Evolutionary conservation across 1,140 invertebrate species (phyloP).

Genomic region (Cyrtorhinus lividipennis): DNA sequence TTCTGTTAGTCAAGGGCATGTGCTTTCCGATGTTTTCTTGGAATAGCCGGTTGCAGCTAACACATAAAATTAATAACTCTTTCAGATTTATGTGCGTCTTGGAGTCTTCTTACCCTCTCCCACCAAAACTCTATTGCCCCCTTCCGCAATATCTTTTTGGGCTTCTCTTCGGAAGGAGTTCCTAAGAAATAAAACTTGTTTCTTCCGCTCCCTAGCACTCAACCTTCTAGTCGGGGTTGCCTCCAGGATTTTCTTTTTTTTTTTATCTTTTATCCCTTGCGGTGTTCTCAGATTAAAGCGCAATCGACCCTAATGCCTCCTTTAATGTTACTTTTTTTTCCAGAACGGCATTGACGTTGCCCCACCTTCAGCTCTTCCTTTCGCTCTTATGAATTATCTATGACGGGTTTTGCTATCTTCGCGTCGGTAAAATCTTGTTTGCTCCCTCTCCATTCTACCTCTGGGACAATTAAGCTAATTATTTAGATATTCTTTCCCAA

Average conservation of each 20-base stretch:
- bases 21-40: neutral
- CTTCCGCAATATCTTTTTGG: neutral
- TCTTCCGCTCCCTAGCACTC: conserved; percentile 7
- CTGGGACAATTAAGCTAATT: neutral
- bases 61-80: neutral
- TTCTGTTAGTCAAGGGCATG: too few species aligned
- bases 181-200: conserved; percentile 9
- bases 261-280: conserved; percentile 6
- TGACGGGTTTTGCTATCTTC: neutral
- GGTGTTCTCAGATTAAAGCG: conserved; percentile 9
- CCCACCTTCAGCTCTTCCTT: neutral
- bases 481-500: neutral
- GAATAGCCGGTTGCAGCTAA: neutral
- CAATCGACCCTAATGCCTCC: conserved; percentile 8
- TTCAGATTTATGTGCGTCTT: neutral
- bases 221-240: neutral
- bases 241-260: neutral
- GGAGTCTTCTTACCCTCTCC: neutral
- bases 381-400: conserved; percentile 1
- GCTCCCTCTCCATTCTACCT: neutral
- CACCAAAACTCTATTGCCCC: neutral
- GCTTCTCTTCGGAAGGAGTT: neutral
- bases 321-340: conserved; percentile 5
- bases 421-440: neutral
- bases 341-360: neutral